Evolutionary conservation across 2,888 invertebrate species (phyloP), one percentile per base, ranked within the genome.

Genomic region (Pseudeuparius sepicola): DNA sequence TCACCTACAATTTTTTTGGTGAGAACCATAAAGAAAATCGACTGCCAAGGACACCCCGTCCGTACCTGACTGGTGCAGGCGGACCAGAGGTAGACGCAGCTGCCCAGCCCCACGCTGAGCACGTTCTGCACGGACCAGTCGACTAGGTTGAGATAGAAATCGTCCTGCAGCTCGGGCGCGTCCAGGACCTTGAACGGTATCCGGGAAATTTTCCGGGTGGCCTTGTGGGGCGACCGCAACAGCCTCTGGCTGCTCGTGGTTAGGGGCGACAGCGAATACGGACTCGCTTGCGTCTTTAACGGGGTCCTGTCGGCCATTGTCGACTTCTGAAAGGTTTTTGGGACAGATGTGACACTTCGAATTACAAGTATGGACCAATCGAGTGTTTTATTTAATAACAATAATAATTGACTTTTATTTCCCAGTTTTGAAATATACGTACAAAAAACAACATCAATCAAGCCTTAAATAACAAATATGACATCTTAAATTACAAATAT

Each of bases 111-210:
- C 3, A 98, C 98, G 59, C 94, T 93, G 40, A 98, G 76, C 18
- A 98, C 92, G 64, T 99, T 99, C 65, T 93, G 93, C 32, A 94
- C 89, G 4, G 96, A 96, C 98, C 98, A 98, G 63, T 98, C 98
- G 18, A 99, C 97, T 42, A 99, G 73, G 66, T 99, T 98, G 48
- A 99, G 66, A 61, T 96, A 96, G 69, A 98, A 99, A 66, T 99
- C 98, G 65, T 99, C 98, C 66, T 97, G 92, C 36, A 96, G 66
- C 63, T 96, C 94, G 3, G 94, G 94, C 2, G 94, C 94, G 58
- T 96, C 94, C 30, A 96, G 68, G 18, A 94, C 84, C 27, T 99
- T 98, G 67, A 96, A 98, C 2, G 98, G 98, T 60, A 97, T 94
- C 60, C 96, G 78, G 2, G 96, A 93, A 50, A 98, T 98, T 68